Conservation (phyloP, 2,888 invertebrate genomes). For the Pristionchus maxplancki region DNA sequence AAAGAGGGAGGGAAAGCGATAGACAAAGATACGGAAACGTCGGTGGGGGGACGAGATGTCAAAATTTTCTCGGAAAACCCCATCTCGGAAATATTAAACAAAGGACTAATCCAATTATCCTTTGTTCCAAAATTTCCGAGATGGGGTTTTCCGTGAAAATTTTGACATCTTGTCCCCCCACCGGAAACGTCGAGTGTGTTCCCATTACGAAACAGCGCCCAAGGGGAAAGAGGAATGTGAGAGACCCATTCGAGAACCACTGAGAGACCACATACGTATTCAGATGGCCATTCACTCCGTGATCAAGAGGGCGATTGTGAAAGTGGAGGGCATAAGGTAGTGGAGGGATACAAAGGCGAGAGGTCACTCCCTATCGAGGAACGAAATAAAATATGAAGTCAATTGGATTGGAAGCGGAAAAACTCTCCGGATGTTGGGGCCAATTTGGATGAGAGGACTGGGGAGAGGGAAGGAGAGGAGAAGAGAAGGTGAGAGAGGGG, state of each 20-base stretch:
- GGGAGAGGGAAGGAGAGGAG: background rate
- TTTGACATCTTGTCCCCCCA: too few relatives aligned
- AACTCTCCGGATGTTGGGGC: slow-evolving; percentile 24
- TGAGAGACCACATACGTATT: background rate
- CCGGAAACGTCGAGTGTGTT: slow-evolving; percentile 35
- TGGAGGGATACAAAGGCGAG: background rate
- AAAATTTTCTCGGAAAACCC: too few relatives aligned
- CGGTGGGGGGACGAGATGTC: background rate
- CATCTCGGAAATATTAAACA: too few relatives aligned
- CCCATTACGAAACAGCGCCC: slow-evolving; percentile 11
- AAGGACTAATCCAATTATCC: too few relatives aligned
- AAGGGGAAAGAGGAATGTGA: background rate
- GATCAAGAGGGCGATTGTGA: background rate
- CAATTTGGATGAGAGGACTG: slow-evolving; percentile 32
- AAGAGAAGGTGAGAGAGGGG: background rate
- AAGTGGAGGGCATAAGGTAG: background rate
- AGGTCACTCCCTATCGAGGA: background rate
- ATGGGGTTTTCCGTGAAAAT: too few relatives aligned
- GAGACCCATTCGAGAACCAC: background rate
- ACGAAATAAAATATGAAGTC: slow-evolving; percentile 32
- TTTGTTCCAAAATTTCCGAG: too few relatives aligned
- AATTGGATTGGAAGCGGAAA: slow-evolving; percentile 43
- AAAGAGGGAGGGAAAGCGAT: slow-evolving; percentile 27
- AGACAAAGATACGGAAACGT: background rate
- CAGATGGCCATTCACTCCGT: background rate